A percentile compares a stretch with the other conserved stretches of the same genome.
Conservation (phyloP, 1,140 invertebrate species). For the Lepidurus couesii region DNA sequence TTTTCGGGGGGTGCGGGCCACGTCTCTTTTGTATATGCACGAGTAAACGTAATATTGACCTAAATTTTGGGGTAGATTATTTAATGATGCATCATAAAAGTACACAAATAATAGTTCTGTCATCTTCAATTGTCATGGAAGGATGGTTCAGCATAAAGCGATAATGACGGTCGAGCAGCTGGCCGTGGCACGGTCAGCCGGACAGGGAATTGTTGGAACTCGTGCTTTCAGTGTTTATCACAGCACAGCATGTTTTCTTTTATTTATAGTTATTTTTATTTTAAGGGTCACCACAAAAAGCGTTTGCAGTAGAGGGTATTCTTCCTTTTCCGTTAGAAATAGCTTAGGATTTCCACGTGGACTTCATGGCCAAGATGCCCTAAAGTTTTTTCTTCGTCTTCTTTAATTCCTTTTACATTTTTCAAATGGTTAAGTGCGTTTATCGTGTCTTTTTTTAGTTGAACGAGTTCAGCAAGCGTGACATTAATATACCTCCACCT, state of each 20-base stretch:
- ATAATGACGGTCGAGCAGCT: constrained; percentile 4
- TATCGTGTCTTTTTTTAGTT: neutral
- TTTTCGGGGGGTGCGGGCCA: too few species aligned
- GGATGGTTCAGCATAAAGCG: neutral
- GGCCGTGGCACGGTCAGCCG: neutral
- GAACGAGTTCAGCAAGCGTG: neutral
- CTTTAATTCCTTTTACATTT: neutral
- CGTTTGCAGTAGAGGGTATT: neutral
- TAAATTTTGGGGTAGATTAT: neutral
- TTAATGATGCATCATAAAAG: neutral
- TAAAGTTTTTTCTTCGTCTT: neutral
- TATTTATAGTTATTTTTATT: neutral
- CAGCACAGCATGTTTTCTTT: neutral
- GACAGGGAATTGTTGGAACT: neutral
- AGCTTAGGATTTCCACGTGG: neutral
- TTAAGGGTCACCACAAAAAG: neutral
- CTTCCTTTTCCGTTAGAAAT: constrained; percentile 6
- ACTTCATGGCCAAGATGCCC: neutral
- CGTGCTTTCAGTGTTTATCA: neutral
- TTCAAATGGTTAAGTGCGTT: neutral
- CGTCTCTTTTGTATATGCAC: too few species aligned
- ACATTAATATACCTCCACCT: neutral
- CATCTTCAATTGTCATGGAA: constrained; percentile 3
- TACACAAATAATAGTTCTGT: neutral
- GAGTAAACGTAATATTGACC: too few species aligned